A percentile compares a stretch with the other conserved stretches of the same genome.
These are phyloP conservation scores for Rhyzopertha dominica DNA, from an alignment of 1,140 invertebrate species.

Conservation along the genomic window DNA sequence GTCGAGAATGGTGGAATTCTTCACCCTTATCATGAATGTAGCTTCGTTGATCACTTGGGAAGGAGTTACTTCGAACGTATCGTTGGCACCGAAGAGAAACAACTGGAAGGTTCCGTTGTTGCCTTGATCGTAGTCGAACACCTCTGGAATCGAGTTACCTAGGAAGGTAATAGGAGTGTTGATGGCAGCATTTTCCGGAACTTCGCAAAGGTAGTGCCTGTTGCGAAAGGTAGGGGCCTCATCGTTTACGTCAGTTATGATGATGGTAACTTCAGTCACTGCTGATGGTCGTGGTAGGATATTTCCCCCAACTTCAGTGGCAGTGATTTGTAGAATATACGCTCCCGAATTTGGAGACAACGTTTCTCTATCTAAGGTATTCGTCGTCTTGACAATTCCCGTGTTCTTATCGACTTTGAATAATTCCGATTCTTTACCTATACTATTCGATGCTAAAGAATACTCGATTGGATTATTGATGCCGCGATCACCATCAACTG, in stretches of 20 bases:
- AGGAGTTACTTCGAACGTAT: conserved; percentile 86
- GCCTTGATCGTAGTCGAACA: conserved; percentile 90
- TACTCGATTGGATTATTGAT: conserved; percentile 86
- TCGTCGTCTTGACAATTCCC: conserved; percentile 73
- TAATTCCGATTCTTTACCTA: conserved; percentile 66
- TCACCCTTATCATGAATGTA: conserved; percentile 84
- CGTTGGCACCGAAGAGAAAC: conserved; percentile 71
- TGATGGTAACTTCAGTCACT: conserved; percentile 86
- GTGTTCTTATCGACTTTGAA: conserved; percentile 72
- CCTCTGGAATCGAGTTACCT: conserved; percentile 73
- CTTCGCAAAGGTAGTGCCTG: conserved; percentile 74
- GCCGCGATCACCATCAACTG: conserved; percentile 86
- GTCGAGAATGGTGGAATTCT: conserved; percentile 76
- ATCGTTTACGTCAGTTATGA: conserved; percentile 92
- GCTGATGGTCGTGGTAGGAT: conserved; percentile 65
- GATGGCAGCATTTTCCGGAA: conserved; percentile 86
- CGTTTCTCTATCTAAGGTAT: conserved; percentile 75
- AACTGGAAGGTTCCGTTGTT: conserved; percentile 88
- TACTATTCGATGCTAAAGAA: conserved; percentile 68
- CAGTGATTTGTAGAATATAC: conserved; percentile 67
- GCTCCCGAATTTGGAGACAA: conserved; percentile 76
- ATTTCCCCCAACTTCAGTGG: conserved; percentile 59
- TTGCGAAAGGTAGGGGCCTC: conserved; percentile 83
- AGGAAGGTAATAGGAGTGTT: conserved; percentile 87
- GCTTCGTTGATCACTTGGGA: conserved; percentile 86